These are phyloP conservation scores for Luehdorfia chinensis DNA, from an alignment of 1,140 invertebrate species.

Conservation along the genomic window DNA sequence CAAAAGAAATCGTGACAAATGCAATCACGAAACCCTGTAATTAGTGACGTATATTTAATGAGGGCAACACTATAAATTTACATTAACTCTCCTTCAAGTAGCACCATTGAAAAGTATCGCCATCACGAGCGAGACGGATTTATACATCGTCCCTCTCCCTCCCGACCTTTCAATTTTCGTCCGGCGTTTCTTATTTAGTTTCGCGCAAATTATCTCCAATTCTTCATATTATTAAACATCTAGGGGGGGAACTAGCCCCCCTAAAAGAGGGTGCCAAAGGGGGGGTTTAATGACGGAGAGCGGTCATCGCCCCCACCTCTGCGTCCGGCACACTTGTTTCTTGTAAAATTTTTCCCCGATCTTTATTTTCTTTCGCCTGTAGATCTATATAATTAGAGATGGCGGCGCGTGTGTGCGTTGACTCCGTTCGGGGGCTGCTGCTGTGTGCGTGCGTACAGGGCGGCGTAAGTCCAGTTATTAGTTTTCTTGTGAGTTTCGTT, in stretches of 20 bases:
- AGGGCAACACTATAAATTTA: constrained; percentile 17
- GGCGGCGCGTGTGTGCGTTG: constrained; percentile 35
- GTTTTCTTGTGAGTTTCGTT: constrained; percentile 70
- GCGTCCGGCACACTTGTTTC: constrained; percentile 67
- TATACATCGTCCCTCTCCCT: constrained; percentile 27
- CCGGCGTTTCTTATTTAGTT: constrained; percentile 75
- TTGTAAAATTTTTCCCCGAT: constrained; percentile 75
- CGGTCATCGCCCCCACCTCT: constrained; percentile 60
- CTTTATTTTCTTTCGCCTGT: constrained; percentile 69
- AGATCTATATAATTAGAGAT: constrained; percentile 72
- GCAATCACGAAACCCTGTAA: constrained; percentile 4
- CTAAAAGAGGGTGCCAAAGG: constrained; percentile 29
- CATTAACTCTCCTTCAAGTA: constrained; percentile 12
- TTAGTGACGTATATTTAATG: constrained; percentile 12
- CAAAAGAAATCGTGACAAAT: too few relatives aligned
- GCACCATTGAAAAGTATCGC: constrained; percentile 14
- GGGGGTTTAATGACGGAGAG: constrained; percentile 65
- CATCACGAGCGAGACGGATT: not conserved
- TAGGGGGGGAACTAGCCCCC: constrained; percentile 59
- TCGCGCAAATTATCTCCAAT: constrained; percentile 76
- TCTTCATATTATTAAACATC: constrained; percentile 77
- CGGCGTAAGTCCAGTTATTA: constrained; percentile 67
- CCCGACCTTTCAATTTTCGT: constrained; percentile 72
- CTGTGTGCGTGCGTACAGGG: constrained; percentile 34
- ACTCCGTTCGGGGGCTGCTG: constrained; percentile 21